phyloP scores from a whole-genome alignment of 2,888 invertebrate genomes.

The Camponotus fellah region DNA sequence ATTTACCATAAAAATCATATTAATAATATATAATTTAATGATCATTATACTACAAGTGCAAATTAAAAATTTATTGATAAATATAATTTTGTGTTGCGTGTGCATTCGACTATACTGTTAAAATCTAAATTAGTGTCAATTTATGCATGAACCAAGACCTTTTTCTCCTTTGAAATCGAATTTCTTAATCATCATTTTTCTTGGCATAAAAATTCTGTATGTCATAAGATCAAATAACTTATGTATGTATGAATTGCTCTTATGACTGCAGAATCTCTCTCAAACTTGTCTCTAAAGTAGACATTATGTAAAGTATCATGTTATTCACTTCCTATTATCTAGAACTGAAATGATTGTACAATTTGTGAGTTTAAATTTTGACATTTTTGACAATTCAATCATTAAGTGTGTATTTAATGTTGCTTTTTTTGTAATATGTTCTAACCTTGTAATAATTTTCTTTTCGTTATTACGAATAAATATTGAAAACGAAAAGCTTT shows the following conservation, averaged over 20 bases:
- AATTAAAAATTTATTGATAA: not conserved
- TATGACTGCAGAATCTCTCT: not conserved
- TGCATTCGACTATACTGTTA: not conserved
- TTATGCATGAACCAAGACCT: not conserved
- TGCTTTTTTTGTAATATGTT: too few relatives aligned
- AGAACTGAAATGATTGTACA: not conserved
- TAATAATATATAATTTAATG: not conserved
- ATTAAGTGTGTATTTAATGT: too few relatives aligned
- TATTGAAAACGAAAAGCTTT: not conserved
- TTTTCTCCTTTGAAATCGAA: not conserved
- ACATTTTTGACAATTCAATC: too few relatives aligned
- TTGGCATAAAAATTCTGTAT: not conserved
- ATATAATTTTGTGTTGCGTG: not conserved
- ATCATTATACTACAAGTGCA: not conserved
- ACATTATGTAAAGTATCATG: constrained; percentile 18
- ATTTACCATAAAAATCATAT: not conserved
- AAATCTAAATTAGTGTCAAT: not conserved
- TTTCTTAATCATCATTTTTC: not conserved
- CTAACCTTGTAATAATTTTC: not conserved
- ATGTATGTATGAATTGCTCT: not conserved
- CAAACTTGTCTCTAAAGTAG: not conserved
- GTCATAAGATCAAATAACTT: constrained; percentile 11
- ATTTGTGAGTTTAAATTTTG: not conserved
- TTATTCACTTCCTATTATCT: not conserved
- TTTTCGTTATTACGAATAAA: not conserved